Evolutionary conservation across 2,797 vertebrate genomes (phyloP), one percentile per base, ranked within the genome.

Genomic region (Ctenochaetus hawaiiensis): DNA sequence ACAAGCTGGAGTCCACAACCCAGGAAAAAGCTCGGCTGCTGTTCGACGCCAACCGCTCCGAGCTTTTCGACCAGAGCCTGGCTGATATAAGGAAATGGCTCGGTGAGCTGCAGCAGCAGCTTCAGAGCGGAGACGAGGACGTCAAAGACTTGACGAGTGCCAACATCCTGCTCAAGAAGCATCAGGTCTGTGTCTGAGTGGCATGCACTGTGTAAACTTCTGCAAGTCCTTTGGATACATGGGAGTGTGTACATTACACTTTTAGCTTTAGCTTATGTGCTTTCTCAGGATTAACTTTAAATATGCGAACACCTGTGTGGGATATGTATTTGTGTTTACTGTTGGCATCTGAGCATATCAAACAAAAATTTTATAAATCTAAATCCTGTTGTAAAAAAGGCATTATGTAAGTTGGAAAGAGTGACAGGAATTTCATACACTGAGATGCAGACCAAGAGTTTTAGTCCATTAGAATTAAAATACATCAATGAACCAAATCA

Each of bases 151-250:
- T 99, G 85, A 97, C 97, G 0, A 96, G 96, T 4, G 97, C 97
- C 91, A 99, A 98, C 87, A 96, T 97, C 86, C 94, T 96, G 87
- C 94, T 99, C 45, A 98, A 97, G 89, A 99, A 98, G 82, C 94
- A 99, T 84, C 97, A 94, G 96, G 98, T 97, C 57, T 52, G 90
- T 43, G 26, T 65, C 66, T 56, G 4, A 13, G 18, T 0, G 16
- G 22, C 52, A 16, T 1, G 20, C 2, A 0, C 30, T 61, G 22
- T 3, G 17, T 49, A 3, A 18, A 37, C 22, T 13, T 30, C 37
- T 66, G 11, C 51, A 44, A 0, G 30, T 48, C 17, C 39, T 51
- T 44, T 57, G 65, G 41, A 41, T 63, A 20, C 2, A 6, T 26
- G 48, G 62, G 16, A 72, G 43, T 57, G 37, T 71, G 62, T 41